These are phyloP conservation scores for Elgonia sp. DNA, from an alignment of 2,888 invertebrate genomes.

Conservation along the genomic window DNA sequence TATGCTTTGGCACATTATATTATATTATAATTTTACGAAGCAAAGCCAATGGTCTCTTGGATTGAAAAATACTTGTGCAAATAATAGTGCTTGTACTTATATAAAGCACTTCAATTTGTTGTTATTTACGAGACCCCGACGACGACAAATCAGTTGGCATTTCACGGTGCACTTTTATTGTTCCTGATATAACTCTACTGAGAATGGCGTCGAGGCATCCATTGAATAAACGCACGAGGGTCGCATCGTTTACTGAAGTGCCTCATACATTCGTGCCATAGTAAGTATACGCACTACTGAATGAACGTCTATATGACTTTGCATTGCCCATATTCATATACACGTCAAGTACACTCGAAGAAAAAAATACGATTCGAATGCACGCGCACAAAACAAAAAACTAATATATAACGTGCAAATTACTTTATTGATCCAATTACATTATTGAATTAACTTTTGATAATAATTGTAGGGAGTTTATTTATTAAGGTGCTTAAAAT, in stretches of 20 bases:
- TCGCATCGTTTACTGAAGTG: conserved; percentile 73
- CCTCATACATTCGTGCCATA: conserved; percentile 67
- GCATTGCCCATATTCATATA: conserved; percentile 72
- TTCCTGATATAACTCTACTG: conserved; percentile 68
- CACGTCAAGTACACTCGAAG: conserved; percentile 70
- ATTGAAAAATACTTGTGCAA: conserved; percentile 53
- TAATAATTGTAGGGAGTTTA: too few relatives aligned
- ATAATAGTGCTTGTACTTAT: conserved; percentile 54
- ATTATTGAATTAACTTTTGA: conserved; percentile 11
- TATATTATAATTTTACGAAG: conserved; percentile 41
- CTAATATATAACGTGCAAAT: conserved; percentile 45
- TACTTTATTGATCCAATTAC: conserved; percentile 26
- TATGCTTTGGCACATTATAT: conserved; percentile 2
- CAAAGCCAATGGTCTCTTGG: conserved; percentile 19
- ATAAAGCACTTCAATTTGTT: conserved; percentile 57
- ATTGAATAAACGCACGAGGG: conserved; percentile 73
- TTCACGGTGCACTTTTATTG: conserved; percentile 72
- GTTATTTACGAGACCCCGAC: conserved; percentile 60
- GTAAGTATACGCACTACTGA: conserved; percentile 65
- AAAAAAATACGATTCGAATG: conserved; percentile 58
- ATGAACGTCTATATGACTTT: conserved; percentile 67
- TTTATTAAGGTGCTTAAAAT: too few relatives aligned
- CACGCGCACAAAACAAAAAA: conserved; percentile 43
- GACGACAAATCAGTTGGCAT: conserved; percentile 72
- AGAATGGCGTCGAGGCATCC: conserved; percentile 72